Evolutionary conservation across 2,888 invertebrate genomes (phyloP), one percentile per base, ranked within the genome.

Genomic region (Epiblema foenella): DNA sequence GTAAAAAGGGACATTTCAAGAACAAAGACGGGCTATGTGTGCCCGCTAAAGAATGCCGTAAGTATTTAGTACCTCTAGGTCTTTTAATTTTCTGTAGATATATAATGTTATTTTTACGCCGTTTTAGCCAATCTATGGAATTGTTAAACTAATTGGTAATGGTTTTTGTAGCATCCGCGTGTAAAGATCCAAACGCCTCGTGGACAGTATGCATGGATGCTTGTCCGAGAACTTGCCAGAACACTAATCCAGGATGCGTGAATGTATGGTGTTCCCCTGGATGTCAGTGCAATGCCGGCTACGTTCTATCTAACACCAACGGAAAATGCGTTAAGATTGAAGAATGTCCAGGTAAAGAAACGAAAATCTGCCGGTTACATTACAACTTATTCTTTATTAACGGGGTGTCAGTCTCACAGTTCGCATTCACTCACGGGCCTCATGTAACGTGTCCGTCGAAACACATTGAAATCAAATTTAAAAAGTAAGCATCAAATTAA

Each of bases 101-200:
- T 33, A 8, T 33, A 33, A 8, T 8, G 9, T 33, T 33, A 8
- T 33, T 33, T 33, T 33, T 33, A 33, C 33, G 9, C 33, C 33
- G 2, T 33, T 33, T 33, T 33, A 5, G 9, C 33, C 33, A 33
- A 33, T 33, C 33, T 8, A 8, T 33, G 9, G 33, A 2, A 33
- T 24, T 24, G 24, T 24, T 24, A 4, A 24, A 33, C 33, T 33
- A 33, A 33, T 8, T 5, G 33, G 33, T 1, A 33, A 33, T 29
- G n/a, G 1, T 37, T 24, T 60, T 52, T 65, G 1, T 33, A 67
- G 66, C 73, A 60, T 33, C 37, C 56, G 59, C 58, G 29, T 74
- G 74, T 63, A 74, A 73, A 63, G 74, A 74, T 52, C 74, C 73
- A n/a, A 74, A 74, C 37, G 74, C 74, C 1, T 49, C 65, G 10